Conservation (phyloP, 2,797 vertebrate species). For the Loris lydekkerianus region DNA sequence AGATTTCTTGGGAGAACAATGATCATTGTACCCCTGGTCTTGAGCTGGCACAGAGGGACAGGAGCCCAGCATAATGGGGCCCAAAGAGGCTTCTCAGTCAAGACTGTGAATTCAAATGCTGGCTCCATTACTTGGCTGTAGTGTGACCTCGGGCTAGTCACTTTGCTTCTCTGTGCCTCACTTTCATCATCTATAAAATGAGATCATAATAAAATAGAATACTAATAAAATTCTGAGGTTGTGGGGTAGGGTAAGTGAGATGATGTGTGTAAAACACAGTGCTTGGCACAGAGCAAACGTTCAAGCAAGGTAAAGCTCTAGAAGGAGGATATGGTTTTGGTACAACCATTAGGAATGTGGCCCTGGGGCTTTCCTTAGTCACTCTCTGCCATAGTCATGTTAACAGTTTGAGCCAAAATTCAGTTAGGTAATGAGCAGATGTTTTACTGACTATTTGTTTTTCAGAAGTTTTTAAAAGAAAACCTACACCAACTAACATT, state of each 20-base stretch:
- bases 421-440: not conserved
- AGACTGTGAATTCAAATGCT: not conserved
- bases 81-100: not conserved
- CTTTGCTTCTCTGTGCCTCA: not conserved
- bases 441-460: not conserved
- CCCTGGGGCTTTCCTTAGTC: not conserved
- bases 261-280: not conserved
- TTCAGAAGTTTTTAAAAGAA: constrained; percentile 45
- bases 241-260: not conserved
- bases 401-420: not conserved
- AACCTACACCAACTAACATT: not conserved
- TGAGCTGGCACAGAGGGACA: not conserved
- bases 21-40: not conserved
- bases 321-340: not conserved
- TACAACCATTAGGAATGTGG: not conserved
- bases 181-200: constrained; percentile 25
- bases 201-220: not conserved
- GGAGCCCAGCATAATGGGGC: not conserved
- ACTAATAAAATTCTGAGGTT: not conserved
- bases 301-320: not conserved
- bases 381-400: not conserved
- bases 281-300: not conserved
- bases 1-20: not conserved
- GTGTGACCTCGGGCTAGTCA: not conserved
- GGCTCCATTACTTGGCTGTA: not conserved